A percentile compares a stretch with the other conserved stretches of the same genome.
Evolutionary conservation across 2,113 vertebrate genomes (phyloP).

Genomic region (Bambusicola thoracicus): DNA sequence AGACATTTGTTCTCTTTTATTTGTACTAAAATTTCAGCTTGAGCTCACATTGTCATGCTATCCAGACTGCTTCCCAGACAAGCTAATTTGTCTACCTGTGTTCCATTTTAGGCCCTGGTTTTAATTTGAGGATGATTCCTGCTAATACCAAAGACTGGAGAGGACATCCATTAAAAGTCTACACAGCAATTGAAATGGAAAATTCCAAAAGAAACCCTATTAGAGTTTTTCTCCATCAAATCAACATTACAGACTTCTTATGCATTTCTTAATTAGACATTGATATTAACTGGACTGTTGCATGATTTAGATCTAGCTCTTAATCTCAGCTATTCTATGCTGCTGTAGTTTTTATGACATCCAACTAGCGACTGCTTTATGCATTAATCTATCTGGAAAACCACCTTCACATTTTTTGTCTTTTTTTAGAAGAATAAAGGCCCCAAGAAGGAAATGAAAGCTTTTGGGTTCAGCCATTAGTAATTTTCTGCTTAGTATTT

Average conservation of each 20-base stretch:
- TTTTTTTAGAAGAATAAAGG: constrained; percentile 72
- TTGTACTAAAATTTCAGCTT: constrained; percentile 13
- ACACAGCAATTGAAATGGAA: constrained; percentile 61
- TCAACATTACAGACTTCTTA: constrained; percentile 75
- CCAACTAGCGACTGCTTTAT: constrained; percentile 62
- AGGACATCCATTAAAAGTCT: constrained; percentile 62
- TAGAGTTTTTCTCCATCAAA: constrained; percentile 71
- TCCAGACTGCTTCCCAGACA: constrained; percentile 10
- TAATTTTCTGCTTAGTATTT: constrained; percentile 76
- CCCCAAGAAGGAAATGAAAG: constrained; percentile 74
- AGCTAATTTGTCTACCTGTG: constrained; percentile 67
- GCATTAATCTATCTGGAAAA: constrained; percentile 75
- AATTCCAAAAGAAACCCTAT: constrained; percentile 70
- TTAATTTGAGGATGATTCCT: constrained; percentile 67
- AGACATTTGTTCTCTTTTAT: constrained; percentile 22
- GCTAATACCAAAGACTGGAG: constrained; percentile 38
- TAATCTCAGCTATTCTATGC: constrained; percentile 72
- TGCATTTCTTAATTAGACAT: constrained; percentile 75
- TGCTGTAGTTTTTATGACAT: constrained; percentile 74
- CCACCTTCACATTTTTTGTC: constrained; percentile 69
- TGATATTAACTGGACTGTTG: constrained; percentile 71
- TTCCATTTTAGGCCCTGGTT: constrained; percentile 55
- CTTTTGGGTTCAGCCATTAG: constrained; percentile 71
- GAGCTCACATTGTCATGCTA: constrained; percentile 44
- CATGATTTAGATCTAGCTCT: constrained; percentile 74